Base-by-base conservation (phyloP, 2,113 vertebrate genomes). In the Anoplopoma fimbria region DNA sequence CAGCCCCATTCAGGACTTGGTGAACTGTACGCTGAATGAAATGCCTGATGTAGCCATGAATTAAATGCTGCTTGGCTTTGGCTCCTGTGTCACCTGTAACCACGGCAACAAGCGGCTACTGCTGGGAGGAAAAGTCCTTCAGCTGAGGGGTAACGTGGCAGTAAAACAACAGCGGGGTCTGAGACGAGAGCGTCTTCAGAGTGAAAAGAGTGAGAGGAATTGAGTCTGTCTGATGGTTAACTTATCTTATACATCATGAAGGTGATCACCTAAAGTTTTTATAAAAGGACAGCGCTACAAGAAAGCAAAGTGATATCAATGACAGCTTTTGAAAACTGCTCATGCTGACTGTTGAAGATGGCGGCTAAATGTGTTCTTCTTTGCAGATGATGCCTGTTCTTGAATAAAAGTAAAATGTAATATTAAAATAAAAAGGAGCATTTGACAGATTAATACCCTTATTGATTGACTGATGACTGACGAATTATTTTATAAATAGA, bases 91-190 rank as follows among this genome's bases (percentile, higher is more conserved):
- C 49, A 62, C 31, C 27, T 74, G 86, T 86, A 88, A 79, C 84
- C 79, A 77, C 12, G 69, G 83, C 63, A 86, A 90, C 86, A 69
- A 73, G 70, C 34, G 60, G 76, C 72, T 7, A 58, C 64, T 38
- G 58, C 69, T 58, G 58, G 12, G 74, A 78, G 75, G 47, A 34
- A 70, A 83, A 55, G 42, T 67, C 64, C 42, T 38, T 63, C 33
- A 58, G 13, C 58, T 67, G 60, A 45, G 63, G 55, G 34, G 78
- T 38, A 70, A 27, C 2, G 19, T 67, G 69, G 75, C 27, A 5
- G 62, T 36, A 65, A 81, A 69, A 55, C 10, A 62, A 19, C 73
- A 77, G 63, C 53, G 2, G 34, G 40, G 29, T 69, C 25, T 72
- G 29, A 57, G 49, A 9, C 2, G 7, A 5, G n/a, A 15, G 51